Evolutionary conservation across 1,140 invertebrate species (phyloP), one percentile per base, ranked within the genome.

Genomic region (Vanessa tameamea): DNA sequence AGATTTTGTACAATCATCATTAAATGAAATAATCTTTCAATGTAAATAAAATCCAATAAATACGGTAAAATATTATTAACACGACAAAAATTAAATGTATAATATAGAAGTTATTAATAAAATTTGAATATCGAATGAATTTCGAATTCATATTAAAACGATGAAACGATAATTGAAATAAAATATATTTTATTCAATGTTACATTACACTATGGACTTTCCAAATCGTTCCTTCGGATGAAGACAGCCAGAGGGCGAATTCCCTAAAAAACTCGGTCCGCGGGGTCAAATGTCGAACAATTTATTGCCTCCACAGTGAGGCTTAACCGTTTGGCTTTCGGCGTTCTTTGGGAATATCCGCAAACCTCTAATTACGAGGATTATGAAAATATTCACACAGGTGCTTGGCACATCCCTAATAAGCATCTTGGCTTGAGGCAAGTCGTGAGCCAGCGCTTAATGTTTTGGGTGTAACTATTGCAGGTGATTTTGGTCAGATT

Each of bases 341-440:
- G 86, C 77, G 77, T 81, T 84, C 86, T 90, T 91, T 91, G 88
- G 89, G 88, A 86, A 90, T 78, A 88, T 87, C 84, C 83, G 89
- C 91, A 85, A 91, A 91, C 91, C 91, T 90, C 88, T 91, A 92
- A 92, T 92, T 92, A 92, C 82, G 84, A 80, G 89, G 89, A 91
- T 91, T 91, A 91, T 90, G 89, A 85, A 89, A 91, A 91, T 87
- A 92, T 92, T 92, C 91, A 91, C 89, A 92, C 91, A 92, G 91
- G 89, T 92, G 91, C 89, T 76, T 81, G 86, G 87, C 77, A 81
- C 88, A 81, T 82, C 87, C 87, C 86, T 92, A 92, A 92, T 91
- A 91, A 91, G 88, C 85, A 85, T 87, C 80, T 91, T 88, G 73
- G 89, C 91, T 91, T 71, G 77, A 79, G 91, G 91, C 91, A 69